phyloP scores from a whole-genome alignment of 2,888 invertebrate genomes.

The Dicranocentrus wangi region DNA sequence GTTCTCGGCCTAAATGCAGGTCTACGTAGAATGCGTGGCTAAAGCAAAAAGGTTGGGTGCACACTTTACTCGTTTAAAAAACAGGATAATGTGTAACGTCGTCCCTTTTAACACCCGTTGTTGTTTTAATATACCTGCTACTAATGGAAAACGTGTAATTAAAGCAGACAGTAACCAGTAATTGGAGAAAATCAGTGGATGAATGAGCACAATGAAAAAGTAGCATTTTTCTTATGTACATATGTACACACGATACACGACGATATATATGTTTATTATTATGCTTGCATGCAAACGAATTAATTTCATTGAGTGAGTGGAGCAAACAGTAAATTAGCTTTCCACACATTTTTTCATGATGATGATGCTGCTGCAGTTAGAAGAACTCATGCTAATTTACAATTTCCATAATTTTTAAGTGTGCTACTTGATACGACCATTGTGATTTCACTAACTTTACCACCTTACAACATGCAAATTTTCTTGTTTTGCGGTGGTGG shows the following conservation, averaged over 20 bases:
- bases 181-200: conserved; percentile 12
- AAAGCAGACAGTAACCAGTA: conserved; percentile 6
- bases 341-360: conserved; percentile 12
- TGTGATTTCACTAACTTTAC: neutral
- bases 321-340: conserved; percentile 14
- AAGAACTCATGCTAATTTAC: conserved; percentile 8
- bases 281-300: conserved; percentile 9
- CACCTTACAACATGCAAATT: neutral
- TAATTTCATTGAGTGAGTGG: conserved; percentile 3
- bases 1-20: neutral
- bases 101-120: conserved; percentile 10
- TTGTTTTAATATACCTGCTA: conserved; percentile 1
- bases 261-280: neutral
- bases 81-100: conserved; percentile 11
- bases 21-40: too few species aligned
- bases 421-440: neutral
- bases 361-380: conserved; percentile 1
- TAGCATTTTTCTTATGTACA: neutral
- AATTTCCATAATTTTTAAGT: conserved; percentile 13
- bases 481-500: neutral
- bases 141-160: conserved; percentile 9
- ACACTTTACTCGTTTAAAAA: neutral
- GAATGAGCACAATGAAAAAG: conserved; percentile 7
- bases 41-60: too few species aligned
- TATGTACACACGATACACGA: neutral